phyloP scores from a whole-genome alignment of 2,888 invertebrate genomes.

The Hylaea fasciaria region DNA sequence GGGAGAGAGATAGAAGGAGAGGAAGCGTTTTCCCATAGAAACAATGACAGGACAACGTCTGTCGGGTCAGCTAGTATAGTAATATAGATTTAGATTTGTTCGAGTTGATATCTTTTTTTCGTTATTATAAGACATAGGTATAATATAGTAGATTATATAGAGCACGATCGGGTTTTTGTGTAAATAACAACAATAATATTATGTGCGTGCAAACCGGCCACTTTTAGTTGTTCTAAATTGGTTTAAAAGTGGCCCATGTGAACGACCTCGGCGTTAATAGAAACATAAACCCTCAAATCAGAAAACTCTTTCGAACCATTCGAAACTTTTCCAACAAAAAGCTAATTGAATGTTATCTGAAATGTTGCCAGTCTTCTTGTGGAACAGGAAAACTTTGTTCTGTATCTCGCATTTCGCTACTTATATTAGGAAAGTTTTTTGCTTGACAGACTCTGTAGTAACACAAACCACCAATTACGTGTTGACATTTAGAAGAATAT shows the following conservation, averaged over 20 bases:
- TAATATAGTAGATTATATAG: too few species aligned
- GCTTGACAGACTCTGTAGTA: slow-evolving; percentile 54
- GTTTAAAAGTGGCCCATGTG: background rate
- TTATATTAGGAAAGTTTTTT: slow-evolving; percentile 68
- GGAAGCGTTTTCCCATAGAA: too few species aligned
- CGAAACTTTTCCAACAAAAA: slow-evolving; percentile 52
- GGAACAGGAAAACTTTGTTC: slow-evolving; percentile 56
- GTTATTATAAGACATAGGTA: too few species aligned
- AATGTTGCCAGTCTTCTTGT: slow-evolving; percentile 56
- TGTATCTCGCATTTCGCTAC: slow-evolving; percentile 56
- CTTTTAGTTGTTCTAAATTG: too few species aligned
- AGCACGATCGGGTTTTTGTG: too few species aligned
- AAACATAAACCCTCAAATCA: slow-evolving; percentile 13
- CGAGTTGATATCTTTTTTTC: too few species aligned
- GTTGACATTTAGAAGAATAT: slow-evolving; percentile 51
- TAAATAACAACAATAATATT: too few species aligned
- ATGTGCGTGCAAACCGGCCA: too few species aligned
- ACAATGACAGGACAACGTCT: too few species aligned
- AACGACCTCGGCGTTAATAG: background rate
- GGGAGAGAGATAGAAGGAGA: too few species aligned
- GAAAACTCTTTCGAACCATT: slow-evolving; percentile 37
- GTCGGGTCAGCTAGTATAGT: too few species aligned
- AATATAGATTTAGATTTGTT: too few species aligned
- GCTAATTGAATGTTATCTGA: slow-evolving; percentile 70
- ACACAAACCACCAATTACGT: slow-evolving; percentile 54